phyloP scores from a whole-genome alignment of 2,113 vertebrate species.

The Lonchura striata region DNA sequence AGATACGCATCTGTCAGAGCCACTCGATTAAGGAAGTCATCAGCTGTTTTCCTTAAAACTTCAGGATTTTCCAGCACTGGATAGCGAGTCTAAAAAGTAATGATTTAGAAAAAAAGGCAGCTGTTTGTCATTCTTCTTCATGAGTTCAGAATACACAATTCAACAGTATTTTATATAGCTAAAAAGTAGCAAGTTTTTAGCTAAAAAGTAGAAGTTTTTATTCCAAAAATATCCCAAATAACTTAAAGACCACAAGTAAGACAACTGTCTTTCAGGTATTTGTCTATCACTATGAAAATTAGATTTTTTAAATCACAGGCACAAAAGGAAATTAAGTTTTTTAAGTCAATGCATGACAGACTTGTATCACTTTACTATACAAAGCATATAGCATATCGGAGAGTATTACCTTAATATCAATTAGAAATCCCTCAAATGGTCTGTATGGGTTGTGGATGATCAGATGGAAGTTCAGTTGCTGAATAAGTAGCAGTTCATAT shows the following conservation, averaged over 20 bases:
- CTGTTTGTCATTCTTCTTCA: fast-evolving
- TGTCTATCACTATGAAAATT: background rate
- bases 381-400: fast-evolving
- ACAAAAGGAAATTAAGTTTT: background rate
- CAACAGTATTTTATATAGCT: background rate
- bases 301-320: background rate
- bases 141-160: background rate
- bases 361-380: fast-evolving
- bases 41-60: constrained; percentile 86
- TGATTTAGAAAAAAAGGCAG: background rate
- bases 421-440: constrained; percentile 93
- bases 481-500: constrained; percentile 92
- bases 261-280: background rate
- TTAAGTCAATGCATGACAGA: background rate
- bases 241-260: background rate
- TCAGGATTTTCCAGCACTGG: constrained; percentile 90
- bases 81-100: constrained; percentile 85
- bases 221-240: background rate
- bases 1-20: constrained; percentile 87
- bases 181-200: background rate
- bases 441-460: constrained; percentile 94
- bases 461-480: constrained; percentile 95
- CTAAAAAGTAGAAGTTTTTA: background rate
- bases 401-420: constrained; percentile 88
- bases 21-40: constrained; percentile 90